Base-by-base conservation (phyloP, 2,113 vertebrate species). In the Apus apus region DNA sequence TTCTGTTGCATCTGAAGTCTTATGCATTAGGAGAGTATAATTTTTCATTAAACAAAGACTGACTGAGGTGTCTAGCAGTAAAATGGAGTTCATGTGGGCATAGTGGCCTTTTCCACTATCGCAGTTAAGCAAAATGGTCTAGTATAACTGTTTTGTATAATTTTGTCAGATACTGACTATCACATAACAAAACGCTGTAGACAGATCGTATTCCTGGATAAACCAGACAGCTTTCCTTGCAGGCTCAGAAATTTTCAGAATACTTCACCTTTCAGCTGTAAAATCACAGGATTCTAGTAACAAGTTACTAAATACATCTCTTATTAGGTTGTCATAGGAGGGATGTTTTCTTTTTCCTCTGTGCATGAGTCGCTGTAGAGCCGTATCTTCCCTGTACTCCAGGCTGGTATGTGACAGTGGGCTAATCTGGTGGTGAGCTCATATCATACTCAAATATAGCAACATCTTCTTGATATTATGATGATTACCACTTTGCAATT, bases 401-500 rank as follows among this genome's bases (percentile, higher is more conserved):
- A 21, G 60, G 45, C 32, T 54, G 64, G 43, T 56, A 68, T 65
- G 61, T 81, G 65, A 77, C 84, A 77, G 50, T 73, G 87, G 70
- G 65, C 70, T 79, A 43, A 53, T 64, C 51, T 43, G 32, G 32
- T 65, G 70, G 74, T 46, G 22, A 85, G 56, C 40, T 85, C 27
- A 21, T 36, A 26, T 51, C 70, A 7, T n/a, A 51, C 45, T 85
- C 74, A 94, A 94, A 94, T 94, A 90, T 88, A 93, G 92, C 67
- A 94, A 87, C 86, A 77, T 64, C 85, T 83, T 87, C 79, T 83
- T 82, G 78, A 73, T 87, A 56, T 85, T 93, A 86, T 57, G 76
- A 36, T 85, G 65, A 93, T 93, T 96, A 90, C 67, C 32, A 50
- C 67, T 93, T 93, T 77, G 85, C 91, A 94, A 80, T 82, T 90